Evolutionary conservation across 1,140 invertebrate genomes (phyloP).

Genomic region (Drosophila persimilis): DNA sequence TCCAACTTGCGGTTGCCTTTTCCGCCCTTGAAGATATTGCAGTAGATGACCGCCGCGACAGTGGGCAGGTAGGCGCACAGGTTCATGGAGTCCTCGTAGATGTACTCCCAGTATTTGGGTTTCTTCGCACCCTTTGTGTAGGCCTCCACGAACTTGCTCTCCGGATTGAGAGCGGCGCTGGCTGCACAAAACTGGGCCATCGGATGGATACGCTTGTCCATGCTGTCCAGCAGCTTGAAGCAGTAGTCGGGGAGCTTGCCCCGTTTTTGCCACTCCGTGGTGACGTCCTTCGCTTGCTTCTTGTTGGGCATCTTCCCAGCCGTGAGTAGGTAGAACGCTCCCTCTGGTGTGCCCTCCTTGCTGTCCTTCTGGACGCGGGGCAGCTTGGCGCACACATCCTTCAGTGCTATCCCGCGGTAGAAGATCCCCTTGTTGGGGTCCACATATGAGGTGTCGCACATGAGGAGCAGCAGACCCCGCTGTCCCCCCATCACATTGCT

Average conservation of each 20-base stretch:
- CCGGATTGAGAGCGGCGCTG: conserved; percentile 93
- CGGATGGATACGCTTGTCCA: conserved; percentile 95
- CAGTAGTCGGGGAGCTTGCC: conserved; percentile 92
- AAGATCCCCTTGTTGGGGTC: conserved; percentile 96
- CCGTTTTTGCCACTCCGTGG: conserved; percentile 94
- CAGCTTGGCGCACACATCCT: conserved; percentile 93
- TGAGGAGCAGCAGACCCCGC: conserved; percentile 96
- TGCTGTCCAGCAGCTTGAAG: conserved; percentile 95
- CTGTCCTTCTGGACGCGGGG: conserved; percentile 94
- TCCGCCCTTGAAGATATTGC: conserved; percentile 92
- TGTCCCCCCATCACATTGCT: conserved; percentile 95
- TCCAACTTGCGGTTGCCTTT: conserved; percentile 93
- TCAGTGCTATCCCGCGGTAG: conserved; percentile 96
- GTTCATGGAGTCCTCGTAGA: conserved; percentile 97
- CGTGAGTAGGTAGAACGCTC: conserved; percentile 95
- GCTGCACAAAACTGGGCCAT: conserved; percentile 98
- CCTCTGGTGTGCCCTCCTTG: conserved; percentile 95
- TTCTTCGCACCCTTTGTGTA: conserved; percentile 85
- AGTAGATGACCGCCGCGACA: conserved; percentile 96
- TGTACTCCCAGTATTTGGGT: conserved; percentile 85
- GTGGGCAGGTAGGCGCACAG: conserved; percentile 96
- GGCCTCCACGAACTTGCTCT: conserved; percentile 95
- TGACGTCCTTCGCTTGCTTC: conserved; percentile 90
- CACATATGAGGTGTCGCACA: conserved; percentile 96
- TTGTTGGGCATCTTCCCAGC: conserved; percentile 95